Conservation (phyloP, 2,888 invertebrate species). For the Neoitamus cyanurus region DNA sequence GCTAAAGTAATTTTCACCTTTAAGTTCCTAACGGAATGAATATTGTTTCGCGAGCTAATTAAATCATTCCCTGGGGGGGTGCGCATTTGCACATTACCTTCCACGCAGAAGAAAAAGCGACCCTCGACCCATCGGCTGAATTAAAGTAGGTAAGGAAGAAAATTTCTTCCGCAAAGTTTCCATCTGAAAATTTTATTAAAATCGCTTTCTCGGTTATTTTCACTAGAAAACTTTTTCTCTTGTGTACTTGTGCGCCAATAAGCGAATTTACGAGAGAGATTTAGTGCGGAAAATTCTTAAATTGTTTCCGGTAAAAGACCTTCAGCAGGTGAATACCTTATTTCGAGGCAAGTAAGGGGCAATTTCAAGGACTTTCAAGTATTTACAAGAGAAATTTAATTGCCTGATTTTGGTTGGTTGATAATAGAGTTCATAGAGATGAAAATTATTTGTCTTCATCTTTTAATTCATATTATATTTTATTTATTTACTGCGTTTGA, state of each 20-base stretch:
- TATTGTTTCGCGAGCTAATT: background rate
- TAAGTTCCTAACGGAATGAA: background rate
- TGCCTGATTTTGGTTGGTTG: background rate
- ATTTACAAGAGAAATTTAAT: background rate
- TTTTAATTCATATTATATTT: no score
- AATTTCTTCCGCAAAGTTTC: slow-evolving; percentile 2
- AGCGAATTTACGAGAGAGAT: background rate
- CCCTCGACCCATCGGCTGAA: background rate
- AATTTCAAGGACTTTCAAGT: background rate
- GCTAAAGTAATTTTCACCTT: background rate
- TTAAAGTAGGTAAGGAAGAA: background rate
- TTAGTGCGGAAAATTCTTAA: background rate
- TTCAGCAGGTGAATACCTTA: background rate
- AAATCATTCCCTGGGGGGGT: background rate
- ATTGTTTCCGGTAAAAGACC: background rate
- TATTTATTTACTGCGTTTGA: no score
- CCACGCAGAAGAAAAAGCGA: background rate
- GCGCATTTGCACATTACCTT: background rate
- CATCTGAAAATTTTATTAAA: slow-evolving; percentile 21
- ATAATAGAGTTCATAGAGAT: no score
- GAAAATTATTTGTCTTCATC: no score
- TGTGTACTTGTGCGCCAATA: slow-evolving; percentile 12
- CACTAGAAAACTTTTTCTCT: background rate
- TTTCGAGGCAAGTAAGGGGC: background rate
- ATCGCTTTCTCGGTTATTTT: background rate